Base-by-base conservation (phyloP, 2,888 invertebrate genomes). In the Drosophila kuntzei region DNA sequence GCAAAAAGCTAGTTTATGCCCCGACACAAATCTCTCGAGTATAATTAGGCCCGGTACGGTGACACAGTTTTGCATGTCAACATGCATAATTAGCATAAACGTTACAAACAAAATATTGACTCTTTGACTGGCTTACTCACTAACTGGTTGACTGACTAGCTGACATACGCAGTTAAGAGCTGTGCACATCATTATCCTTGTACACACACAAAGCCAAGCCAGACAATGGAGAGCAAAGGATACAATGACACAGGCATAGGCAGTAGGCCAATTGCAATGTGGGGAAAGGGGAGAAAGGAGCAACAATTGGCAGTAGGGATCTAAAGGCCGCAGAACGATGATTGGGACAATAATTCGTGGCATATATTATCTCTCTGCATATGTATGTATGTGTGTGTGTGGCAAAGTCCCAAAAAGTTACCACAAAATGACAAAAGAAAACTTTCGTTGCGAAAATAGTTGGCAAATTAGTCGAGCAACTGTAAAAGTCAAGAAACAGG, bases 31-130 rank as follows among this genome's bases (percentile, higher is more conserved):
- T 75, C 87, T 58, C 81, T 69, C 47, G 79, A 72, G 83, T 67
- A 66, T 84, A 84, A 84, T 84, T 84, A 87, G 83, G 80, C 65
- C 53, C 65, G 18, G 66, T 63, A 68, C 70, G 58, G 58, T 76
- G 82, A 71, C 83, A 79, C 67, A 79, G 80, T 86, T 80, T 80
- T 70, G 65, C 77, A 72, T 69, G 86, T 82, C 86, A 82, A 83
- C 86, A 86, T 74, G 80, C 83, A 87, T 84, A 84, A 84, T 87
- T 84, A 84, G 87, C 79, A 87, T 81, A 81, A 81, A 84, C 71
- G 81, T 84, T 71, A 71, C 79, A 69, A 73, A 71, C 76, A 76
- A 83, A 87, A 84, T 87, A 87, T 84, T 81, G 87, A 83, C 79
- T 83, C 73, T 76, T 70, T 79, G 69, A 73, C 66, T 63, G 61